Evolutionary conservation across 1,140 invertebrate species (phyloP).

Genomic region (Chymomyza costata): DNA sequence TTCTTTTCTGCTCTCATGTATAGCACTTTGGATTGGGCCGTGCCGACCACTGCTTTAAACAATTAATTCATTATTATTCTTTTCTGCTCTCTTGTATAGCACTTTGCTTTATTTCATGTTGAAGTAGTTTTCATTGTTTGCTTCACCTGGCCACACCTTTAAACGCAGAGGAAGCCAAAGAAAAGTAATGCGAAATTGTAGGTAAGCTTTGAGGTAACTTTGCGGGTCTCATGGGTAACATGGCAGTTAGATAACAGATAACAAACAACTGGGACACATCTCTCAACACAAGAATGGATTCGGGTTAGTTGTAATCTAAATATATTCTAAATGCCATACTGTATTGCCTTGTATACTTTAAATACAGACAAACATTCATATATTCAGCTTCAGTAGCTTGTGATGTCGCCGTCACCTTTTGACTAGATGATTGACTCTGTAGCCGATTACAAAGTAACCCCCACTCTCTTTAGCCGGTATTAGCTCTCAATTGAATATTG

Average conservation of each 20-base stretch:
- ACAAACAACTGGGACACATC: constrained; percentile 52
- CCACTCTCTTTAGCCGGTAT: constrained; percentile 1
- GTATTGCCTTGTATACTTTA: too few relatives aligned
- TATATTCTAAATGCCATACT: too few relatives aligned
- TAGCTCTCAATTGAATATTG: constrained; percentile 39
- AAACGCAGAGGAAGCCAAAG: constrained; percentile 6
- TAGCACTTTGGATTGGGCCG: constrained; percentile 67
- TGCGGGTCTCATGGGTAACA: constrained; percentile 52
- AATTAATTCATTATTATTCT: constrained; percentile 69
- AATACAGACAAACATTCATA: too few relatives aligned
- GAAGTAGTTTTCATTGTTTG: constrained; percentile 63
- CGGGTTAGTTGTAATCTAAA: too few relatives aligned
- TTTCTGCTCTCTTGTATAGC: constrained; percentile 54
- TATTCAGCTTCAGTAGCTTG: too few relatives aligned
- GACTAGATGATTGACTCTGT: too few relatives aligned
- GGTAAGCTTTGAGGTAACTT: constrained; percentile 58
- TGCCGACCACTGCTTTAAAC: constrained; percentile 59
- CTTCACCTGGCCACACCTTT: constrained; percentile 50
- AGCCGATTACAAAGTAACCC: too few relatives aligned
- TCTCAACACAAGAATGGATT: too few relatives aligned
- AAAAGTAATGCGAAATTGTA: constrained; percentile 51
- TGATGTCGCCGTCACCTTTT: too few relatives aligned
- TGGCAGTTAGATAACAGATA: constrained; percentile 57
- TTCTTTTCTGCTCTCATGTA: constrained; percentile 54
- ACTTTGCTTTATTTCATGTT: constrained; percentile 71